These are phyloP conservation scores for Neelides sp. DNA, from an alignment of 1,140 invertebrate species.

Conservation along the genomic window DNA sequence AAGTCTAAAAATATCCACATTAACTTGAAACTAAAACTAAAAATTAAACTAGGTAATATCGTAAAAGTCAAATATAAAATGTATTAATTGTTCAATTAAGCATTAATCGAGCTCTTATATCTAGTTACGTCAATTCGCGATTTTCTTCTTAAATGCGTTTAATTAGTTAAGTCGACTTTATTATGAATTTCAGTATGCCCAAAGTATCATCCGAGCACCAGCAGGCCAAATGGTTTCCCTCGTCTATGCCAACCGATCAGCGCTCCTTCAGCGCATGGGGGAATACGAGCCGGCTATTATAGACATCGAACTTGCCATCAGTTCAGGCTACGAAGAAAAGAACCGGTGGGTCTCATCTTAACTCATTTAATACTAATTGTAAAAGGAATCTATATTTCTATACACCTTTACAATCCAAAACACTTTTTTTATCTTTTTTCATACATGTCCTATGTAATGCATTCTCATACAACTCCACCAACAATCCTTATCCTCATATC, in stretches of 20 bases:
- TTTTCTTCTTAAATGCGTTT: background rate
- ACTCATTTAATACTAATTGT: too few relatives aligned
- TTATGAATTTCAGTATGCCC: constrained; percentile 19
- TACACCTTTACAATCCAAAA: too few relatives aligned
- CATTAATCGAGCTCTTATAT: too few relatives aligned
- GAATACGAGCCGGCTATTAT: constrained; percentile 50
- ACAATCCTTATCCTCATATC: too few relatives aligned
- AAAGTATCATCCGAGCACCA: constrained; percentile 13
- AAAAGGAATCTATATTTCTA: too few relatives aligned
- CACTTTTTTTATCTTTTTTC: background rate
- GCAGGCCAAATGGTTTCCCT: constrained; percentile 49
- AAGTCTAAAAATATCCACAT: too few relatives aligned
- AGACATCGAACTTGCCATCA: constrained; percentile 58
- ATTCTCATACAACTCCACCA: too few relatives aligned
- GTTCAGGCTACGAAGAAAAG: constrained; percentile 57
- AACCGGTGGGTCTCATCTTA: constrained; percentile 28
- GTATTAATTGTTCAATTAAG: too few relatives aligned
- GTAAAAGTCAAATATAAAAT: too few relatives aligned
- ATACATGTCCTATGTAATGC: background rate
- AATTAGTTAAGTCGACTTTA: background rate
- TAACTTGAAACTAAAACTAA: too few relatives aligned
- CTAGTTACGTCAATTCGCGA: too few relatives aligned
- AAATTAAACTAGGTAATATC: too few relatives aligned
- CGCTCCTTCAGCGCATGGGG: constrained; percentile 65
- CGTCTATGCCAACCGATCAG: constrained; percentile 73